A percentile compares a stretch with the other conserved stretches of the same genome.
Evolutionary conservation across 2,797 vertebrate genomes (phyloP).

Genomic region (Nannoperca obscura): DNA sequence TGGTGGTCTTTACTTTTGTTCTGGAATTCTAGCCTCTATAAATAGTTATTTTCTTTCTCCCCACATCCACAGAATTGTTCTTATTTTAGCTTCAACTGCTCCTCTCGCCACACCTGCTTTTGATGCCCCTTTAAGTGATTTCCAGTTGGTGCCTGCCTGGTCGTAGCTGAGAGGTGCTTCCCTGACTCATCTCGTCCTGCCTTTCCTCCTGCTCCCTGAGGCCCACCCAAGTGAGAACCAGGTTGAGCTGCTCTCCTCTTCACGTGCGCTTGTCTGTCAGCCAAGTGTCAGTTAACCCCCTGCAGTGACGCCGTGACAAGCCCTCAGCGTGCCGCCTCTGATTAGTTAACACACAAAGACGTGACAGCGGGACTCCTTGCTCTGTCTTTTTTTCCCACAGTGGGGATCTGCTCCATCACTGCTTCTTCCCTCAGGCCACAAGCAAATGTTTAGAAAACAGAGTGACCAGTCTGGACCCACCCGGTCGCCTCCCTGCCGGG

Average conservation of each 20-base stretch:
- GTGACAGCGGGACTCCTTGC: conserved; percentile 56
- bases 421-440: conserved; percentile 43
- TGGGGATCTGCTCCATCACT: conserved; percentile 56
- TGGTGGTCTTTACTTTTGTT: conserved; percentile 26
- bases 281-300: conserved; percentile 62
- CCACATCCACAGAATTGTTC: not conserved
- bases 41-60: conserved; percentile 6
- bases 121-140: conserved; percentile 34
- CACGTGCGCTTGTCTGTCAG: conserved; percentile 23
- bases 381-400: conserved; percentile 56
- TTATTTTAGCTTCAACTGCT: conserved; percentile 34
- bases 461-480: conserved; percentile 53
- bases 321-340: conserved; percentile 64
- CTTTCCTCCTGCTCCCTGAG: conserved; percentile 27
- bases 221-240: conserved; percentile 64
- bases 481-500: conserved; percentile 37
- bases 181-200: conserved; percentile 33
- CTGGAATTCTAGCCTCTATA: conserved; percentile 6
- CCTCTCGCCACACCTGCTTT: conserved; percentile 56
- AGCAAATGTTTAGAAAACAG: conserved; percentile 17
- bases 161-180: not conserved
- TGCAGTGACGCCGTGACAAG: conserved; percentile 63
- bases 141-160: conserved; percentile 40
- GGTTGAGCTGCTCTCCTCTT: conserved; percentile 14
- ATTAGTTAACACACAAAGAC: conserved; percentile 81